Evolutionary conservation across 2,113 vertebrate genomes (phyloP).

Genomic region (Emydura subglobosa): DNA sequence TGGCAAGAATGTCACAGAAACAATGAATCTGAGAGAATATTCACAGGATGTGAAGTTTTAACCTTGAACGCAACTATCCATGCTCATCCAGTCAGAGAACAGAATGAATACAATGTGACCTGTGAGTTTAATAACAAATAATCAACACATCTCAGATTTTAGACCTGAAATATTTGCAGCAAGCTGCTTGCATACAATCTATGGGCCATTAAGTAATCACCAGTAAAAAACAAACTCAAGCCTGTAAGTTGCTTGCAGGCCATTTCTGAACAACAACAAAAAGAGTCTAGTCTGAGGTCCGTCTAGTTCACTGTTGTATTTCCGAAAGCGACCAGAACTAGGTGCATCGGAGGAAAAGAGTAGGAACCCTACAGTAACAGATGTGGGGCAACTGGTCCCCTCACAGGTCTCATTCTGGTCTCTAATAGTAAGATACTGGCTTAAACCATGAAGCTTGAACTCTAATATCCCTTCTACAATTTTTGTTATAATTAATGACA

Average conservation of each 20-base stretch:
- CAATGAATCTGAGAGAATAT: too few relatives aligned
- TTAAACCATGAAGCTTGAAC: neutral
- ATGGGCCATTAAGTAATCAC: neutral
- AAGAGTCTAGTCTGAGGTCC: neutral
- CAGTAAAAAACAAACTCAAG: neutral
- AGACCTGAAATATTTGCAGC: fast-evolving
- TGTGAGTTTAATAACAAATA: neutral
- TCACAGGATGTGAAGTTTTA: too few relatives aligned
- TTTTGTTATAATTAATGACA: neutral
- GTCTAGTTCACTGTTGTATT: neutral
- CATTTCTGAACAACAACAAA: neutral
- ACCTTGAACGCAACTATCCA: neutral
- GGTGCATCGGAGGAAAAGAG: neutral
- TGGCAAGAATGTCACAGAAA: neutral
- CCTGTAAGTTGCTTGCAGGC: neutral
- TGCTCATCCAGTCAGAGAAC: neutral
- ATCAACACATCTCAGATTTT: fast-evolving
- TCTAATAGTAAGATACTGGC: neutral
- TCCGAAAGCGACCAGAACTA: neutral
- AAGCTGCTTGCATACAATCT: neutral
- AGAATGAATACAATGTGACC: fast-evolving
- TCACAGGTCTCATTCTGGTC: neutral
- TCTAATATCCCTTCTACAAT: neutral
- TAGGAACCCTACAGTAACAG: neutral
- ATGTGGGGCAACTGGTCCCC: neutral